Evolutionary conservation across 2,888 invertebrate species (phyloP).

Genomic region (Pachycephus smyrnensis): DNA sequence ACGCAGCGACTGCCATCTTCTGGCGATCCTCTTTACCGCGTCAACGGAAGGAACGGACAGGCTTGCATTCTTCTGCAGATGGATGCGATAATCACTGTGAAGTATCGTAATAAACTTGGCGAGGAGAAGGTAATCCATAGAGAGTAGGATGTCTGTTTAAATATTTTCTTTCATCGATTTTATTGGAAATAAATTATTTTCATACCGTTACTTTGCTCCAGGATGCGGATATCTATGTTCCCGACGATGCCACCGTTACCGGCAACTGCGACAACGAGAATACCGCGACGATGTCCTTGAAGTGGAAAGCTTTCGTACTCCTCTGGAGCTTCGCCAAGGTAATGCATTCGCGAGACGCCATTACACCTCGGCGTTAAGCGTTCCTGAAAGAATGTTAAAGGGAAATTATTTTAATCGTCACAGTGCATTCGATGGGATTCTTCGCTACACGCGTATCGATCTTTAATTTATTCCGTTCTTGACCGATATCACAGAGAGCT

Average conservation of each 20-base stretch:
- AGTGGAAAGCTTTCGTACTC: conserved; percentile 81
- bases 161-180: background rate
- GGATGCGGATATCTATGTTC: conserved; percentile 82
- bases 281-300: conserved; percentile 76
- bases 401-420: background rate
- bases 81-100: conserved; percentile 79
- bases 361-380: background rate
- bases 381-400: background rate
- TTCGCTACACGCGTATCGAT: background rate
- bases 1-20: conserved; percentile 65
- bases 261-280: conserved; percentile 84
- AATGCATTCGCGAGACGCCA: conserved; percentile 28
- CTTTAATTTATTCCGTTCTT: background rate
- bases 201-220: conserved; percentile 56
- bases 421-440: background rate
- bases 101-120: conserved; percentile 77
- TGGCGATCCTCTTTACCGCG: conserved; percentile 72
- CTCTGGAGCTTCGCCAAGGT: conserved; percentile 87
- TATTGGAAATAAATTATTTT: background rate
- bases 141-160: background rate
- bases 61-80: conserved; percentile 84
- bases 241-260: conserved; percentile 77
- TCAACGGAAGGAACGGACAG: conserved; percentile 77
- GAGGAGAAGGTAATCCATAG: conserved; percentile 67
- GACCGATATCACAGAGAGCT: background rate